phyloP scores from a whole-genome alignment of 2,113 vertebrate species.

The Anser cygnoides region DNA sequence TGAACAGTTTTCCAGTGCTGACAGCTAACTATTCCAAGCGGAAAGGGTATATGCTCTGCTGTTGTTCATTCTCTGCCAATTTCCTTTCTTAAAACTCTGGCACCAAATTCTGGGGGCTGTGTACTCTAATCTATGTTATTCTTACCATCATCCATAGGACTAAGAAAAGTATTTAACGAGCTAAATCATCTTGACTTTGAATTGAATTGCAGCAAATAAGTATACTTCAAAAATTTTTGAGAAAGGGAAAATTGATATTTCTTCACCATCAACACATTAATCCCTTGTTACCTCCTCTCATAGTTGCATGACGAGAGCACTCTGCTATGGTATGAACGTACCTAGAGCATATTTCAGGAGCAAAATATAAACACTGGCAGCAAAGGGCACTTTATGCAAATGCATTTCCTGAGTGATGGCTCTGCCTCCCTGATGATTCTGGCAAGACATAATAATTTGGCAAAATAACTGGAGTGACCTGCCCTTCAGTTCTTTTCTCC shows the following conservation, averaged over 20 bases:
- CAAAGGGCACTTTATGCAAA: constrained; percentile 57
- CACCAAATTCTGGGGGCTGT: not conserved
- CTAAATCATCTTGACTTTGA: not conserved
- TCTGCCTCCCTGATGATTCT: constrained; percentile 19
- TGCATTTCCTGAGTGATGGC: not conserved
- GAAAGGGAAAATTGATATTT: not conserved
- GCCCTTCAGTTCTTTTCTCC: not conserved
- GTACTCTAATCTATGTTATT: not conserved
- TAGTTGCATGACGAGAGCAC: not conserved
- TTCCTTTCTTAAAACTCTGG: not conserved
- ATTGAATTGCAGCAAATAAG: not conserved
- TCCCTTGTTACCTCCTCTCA: not conserved
- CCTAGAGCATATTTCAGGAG: constrained; percentile 3
- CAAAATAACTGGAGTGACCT: constrained; percentile 1
- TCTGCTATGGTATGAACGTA: not conserved
- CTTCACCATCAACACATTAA: not conserved
- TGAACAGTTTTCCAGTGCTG: constrained; percentile 8
- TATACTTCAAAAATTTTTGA: not conserved
- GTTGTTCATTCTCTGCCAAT: not conserved
- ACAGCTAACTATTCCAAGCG: constrained; percentile 7
- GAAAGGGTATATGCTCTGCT: constrained; percentile 2
- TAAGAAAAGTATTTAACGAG: not conserved
- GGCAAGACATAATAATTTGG: constrained; percentile 36
- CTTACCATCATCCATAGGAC: not conserved
- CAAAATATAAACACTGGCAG: not conserved